Evolutionary conservation across 35 echinoderm and acorn worm genomes (phyloP), one percentile per base, ranked within the genome.

Genomic region (Apostichopus parvimensis): DNA sequence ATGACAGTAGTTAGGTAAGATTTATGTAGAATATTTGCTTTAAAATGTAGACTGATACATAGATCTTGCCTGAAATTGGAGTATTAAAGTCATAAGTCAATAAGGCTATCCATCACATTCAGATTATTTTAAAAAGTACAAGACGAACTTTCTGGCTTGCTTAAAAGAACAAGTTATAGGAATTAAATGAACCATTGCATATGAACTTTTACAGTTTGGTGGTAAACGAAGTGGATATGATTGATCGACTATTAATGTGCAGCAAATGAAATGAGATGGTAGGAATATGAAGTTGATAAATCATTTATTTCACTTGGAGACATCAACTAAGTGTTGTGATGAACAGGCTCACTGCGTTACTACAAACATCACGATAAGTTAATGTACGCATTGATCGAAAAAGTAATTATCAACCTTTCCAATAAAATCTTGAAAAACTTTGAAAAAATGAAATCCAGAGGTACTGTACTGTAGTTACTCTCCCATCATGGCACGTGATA

Each of bases 241-340:
- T 75, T 75, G 71, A 75, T 18, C 71, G n/a, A 75, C 71, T 75
- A 75, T 75, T 75, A 22, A 75, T 75, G 71, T 75, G 71, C 20
- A 1, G 71, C 71, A 20, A 75, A 6, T 75, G 71, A 75, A 75
- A 75, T 75, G 71, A 75, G 22, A 18, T 75, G 11, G 6, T 75
- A 75, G 71, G 58, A 61, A 61, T 45, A 45, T 45, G 34, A 68
- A 18, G 18, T 68, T 68, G 64, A 14, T 68, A 14, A 68, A 68
- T 68, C 64, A 68, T 68, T 68, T 68, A 68, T 68, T 17, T 68
- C 18, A 68, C 18, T 68, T 68, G 64, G 64, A 68, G 11, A 18
- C 18, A 68, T 11, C 64, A 68, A 45, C 34, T 45, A 45, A 45
- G 58, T 61, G 58, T 61, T 61, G 58, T 61, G 58, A 61, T 61